Evolutionary conservation across 2,113 vertebrate species (phyloP).

Genomic region (Rhynchomys soricoides): DNA sequence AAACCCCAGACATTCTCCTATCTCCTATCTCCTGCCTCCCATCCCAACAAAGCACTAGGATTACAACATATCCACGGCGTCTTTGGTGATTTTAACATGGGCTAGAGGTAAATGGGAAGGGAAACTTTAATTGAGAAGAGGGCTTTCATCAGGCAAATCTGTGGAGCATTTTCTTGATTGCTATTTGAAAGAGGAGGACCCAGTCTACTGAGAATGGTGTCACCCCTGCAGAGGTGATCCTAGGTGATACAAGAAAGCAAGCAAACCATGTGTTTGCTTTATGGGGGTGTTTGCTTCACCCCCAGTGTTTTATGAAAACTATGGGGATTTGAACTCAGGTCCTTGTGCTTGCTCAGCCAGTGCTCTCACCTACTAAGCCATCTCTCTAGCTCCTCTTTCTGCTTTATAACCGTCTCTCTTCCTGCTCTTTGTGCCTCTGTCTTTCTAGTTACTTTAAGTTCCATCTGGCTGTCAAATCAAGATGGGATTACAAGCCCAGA

Average conservation of each 20-base stretch:
- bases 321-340: neutral
- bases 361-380: neutral
- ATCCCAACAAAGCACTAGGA: no score
- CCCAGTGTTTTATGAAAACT: neutral
- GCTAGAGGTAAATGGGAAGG: neutral
- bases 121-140: neutral
- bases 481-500: conserved; percentile 49
- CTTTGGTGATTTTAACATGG: neutral
- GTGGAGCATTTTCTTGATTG: no score
- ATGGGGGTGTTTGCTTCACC: no score
- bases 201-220: neutral
- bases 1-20: neutral
- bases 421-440: conserved; percentile 15
- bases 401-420: neutral
- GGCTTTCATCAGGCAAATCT: no score
- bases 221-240: neutral
- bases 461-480: conserved; percentile 62
- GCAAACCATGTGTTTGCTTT: no score
- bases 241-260: neutral
- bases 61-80: neutral
- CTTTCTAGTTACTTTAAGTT: conserved; percentile 51
- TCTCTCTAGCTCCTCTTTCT: neutral
- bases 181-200: neutral
- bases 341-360: neutral
- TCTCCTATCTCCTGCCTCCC: neutral